phyloP scores from a whole-genome alignment of 2,888 invertebrate genomes.

The Cheilosia vulpina region DNA sequence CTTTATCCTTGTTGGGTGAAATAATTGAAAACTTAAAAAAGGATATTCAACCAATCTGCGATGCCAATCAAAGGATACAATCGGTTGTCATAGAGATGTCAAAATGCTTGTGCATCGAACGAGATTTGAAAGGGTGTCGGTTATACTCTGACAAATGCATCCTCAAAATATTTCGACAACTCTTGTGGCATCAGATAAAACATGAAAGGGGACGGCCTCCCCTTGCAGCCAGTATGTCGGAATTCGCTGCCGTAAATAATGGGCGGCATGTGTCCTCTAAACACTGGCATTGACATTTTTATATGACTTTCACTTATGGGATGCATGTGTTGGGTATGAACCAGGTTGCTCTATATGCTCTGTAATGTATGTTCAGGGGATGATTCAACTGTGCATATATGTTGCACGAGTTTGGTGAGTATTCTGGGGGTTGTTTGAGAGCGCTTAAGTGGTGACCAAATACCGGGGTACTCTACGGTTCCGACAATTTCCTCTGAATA shows the following conservation, averaged over 20 bases:
- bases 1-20: slow-evolving; percentile 23
- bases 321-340: slow-evolving; percentile 12
- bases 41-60: slow-evolving; percentile 27
- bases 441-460: slow-evolving; percentile 66
- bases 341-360: neutral
- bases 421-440: slow-evolving; percentile 39
- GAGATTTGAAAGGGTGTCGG: neutral
- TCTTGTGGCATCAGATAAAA: slow-evolving; percentile 37
- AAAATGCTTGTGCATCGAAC: slow-evolving; percentile 57
- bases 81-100: slow-evolving; percentile 52
- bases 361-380: slow-evolving; percentile 6
- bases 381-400: slow-evolving; percentile 30
- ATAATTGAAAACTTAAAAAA: slow-evolving; percentile 69
- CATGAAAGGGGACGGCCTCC: slow-evolving; percentile 55
- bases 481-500: slow-evolving; percentile 53
- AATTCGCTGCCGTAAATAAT: slow-evolving; percentile 67
- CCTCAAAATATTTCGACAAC: slow-evolving; percentile 46
- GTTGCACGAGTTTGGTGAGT: slow-evolving; percentile 10
- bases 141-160: slow-evolving; percentile 55
- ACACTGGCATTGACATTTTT: slow-evolving; percentile 68
- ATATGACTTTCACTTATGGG: slow-evolving; percentile 67
- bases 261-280: slow-evolving; percentile 71
- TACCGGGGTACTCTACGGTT: slow-evolving; percentile 54
- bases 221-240: slow-evolving; percentile 8
- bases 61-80: slow-evolving; percentile 52